Base-by-base conservation (phyloP, 2,113 vertebrate genomes). In the Dinomys branickii region DNA sequence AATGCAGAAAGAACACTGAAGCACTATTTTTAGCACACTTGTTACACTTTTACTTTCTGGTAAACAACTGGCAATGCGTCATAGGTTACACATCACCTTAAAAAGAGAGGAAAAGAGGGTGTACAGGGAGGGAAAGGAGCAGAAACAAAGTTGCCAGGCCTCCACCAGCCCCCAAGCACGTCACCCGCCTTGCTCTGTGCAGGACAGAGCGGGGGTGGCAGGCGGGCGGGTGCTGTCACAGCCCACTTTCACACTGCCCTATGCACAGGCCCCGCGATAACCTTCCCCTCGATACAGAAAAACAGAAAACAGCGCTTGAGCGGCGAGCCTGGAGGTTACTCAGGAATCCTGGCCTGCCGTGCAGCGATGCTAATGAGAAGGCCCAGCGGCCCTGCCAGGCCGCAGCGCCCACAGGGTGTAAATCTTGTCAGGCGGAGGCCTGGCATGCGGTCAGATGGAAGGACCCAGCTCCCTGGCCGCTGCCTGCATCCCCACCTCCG, bases 141-240 rank as follows among this genome's bases (percentile, higher is more conserved):
- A 38, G 17, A 24, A n/a, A 0, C 47, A 1, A 33, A 10, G 30
- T 19, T 2, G 6, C 44, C 47, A 78, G 77, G 30, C 44, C 16
- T 16, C 28, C 3, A 3, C 30, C 7, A 0, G 3, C 17, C 30
- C 26, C 38, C 38, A 71, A 20, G 75, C 75, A 9, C 3, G 44
- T 8, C 7, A 13, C 8, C 44, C 13, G 41, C 75, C 44, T 17
- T 50, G 71, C 47, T 54, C 30, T 35, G 77, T 35, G 33, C 19
- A 11, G 75, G 73, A 11, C 38, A 35, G 30, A 16, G 7, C 41
- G 1, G 30, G 44, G 14, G 33, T 20, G 67, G 67, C 38, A 12
- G 69, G 9, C 22, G 56, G 44, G 1, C 14, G 0, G 17, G 1
- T 11, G 7, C 50, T 0, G 0, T 0, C 0, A 12, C 35, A 12